Percentiles rank a stretch among this genome's conserved stretches.
These are phyloP conservation scores for Hydraecia micacea DNA, from an alignment of 2,888 invertebrate species.

Conservation along the genomic window DNA sequence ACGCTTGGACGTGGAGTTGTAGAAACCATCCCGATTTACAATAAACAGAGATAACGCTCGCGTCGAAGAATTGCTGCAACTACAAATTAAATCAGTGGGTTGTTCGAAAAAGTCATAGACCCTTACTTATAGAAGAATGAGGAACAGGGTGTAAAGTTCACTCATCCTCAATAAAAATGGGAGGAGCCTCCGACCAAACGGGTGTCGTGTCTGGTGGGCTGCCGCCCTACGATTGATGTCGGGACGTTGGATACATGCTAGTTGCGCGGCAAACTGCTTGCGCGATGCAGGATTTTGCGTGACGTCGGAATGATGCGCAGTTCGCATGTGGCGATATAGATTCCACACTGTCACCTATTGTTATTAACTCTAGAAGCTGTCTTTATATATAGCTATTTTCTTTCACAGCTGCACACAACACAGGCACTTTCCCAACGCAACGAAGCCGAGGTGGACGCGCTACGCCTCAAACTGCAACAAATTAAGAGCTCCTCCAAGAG, in stretches of 20 bases:
- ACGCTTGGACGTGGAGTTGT: background rate
- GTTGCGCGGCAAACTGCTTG: too few relatives aligned
- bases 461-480: constrained; percentile 88
- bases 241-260: too few relatives aligned
- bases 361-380: too few relatives aligned
- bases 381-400: background rate
- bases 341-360: too few relatives aligned
- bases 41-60: background rate
- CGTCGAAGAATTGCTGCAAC: background rate
- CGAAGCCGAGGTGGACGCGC: constrained; percentile 86
- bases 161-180: too few relatives aligned
- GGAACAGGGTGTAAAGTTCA: too few relatives aligned
- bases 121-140: background rate
- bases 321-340: too few relatives aligned
- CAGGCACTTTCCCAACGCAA: constrained; percentile 83
- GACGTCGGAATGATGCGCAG: too few relatives aligned
- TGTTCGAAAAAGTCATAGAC: background rate
- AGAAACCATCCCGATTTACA: background rate
- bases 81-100: background rate
- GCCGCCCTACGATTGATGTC: too few relatives aligned
- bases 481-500: constrained; percentile 89
- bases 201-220: too few relatives aligned
- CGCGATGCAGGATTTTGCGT: too few relatives aligned
- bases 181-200: too few relatives aligned
- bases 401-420: constrained; percentile 83